These are phyloP conservation scores for Sialis lutaria DNA, from an alignment of 2,888 invertebrate species.

Conservation along the genomic window DNA sequence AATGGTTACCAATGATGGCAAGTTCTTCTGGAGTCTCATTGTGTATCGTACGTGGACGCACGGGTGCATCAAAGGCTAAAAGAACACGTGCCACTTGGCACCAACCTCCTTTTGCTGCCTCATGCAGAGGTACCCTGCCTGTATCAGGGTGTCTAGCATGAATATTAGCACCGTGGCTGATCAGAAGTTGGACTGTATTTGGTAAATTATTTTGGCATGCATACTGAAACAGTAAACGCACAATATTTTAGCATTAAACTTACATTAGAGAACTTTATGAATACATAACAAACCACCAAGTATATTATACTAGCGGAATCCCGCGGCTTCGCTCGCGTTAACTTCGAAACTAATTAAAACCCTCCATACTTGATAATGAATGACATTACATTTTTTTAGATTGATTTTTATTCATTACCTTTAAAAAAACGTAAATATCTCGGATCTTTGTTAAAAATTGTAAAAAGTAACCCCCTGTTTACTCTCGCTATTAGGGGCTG, in stretches of 20 bases:
- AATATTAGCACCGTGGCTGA: slow-evolving; percentile 66
- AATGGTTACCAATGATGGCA: slow-evolving; percentile 53
- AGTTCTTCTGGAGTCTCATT: slow-evolving; percentile 69
- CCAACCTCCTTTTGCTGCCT: slow-evolving; percentile 71
- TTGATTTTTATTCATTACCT: too few relatives aligned
- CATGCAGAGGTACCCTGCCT: slow-evolving; percentile 78
- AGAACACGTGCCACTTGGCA: slow-evolving; percentile 56
- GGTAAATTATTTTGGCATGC: slow-evolving; percentile 66
- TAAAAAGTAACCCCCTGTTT: too few relatives aligned
- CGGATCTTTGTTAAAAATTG: too few relatives aligned
- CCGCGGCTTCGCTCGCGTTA: too few relatives aligned
- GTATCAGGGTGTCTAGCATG: slow-evolving; percentile 71
- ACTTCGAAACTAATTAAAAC: too few relatives aligned
- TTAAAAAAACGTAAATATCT: too few relatives aligned
- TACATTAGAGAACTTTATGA: slow-evolving; percentile 1
- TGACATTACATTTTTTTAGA: too few relatives aligned
- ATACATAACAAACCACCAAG: too few relatives aligned
- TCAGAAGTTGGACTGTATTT: slow-evolving; percentile 53
- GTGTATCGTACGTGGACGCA: slow-evolving; percentile 56
- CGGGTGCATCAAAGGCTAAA: slow-evolving; percentile 56
- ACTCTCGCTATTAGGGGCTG: too few relatives aligned
- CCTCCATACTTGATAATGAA: too few relatives aligned
- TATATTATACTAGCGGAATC: too few relatives aligned
- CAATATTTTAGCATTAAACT: too few relatives aligned
- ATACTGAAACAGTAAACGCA: slow-evolving; percentile 49